phyloP scores from a whole-genome alignment of 2,113 vertebrate genomes.

The Lepidothrix coronata region DNA sequence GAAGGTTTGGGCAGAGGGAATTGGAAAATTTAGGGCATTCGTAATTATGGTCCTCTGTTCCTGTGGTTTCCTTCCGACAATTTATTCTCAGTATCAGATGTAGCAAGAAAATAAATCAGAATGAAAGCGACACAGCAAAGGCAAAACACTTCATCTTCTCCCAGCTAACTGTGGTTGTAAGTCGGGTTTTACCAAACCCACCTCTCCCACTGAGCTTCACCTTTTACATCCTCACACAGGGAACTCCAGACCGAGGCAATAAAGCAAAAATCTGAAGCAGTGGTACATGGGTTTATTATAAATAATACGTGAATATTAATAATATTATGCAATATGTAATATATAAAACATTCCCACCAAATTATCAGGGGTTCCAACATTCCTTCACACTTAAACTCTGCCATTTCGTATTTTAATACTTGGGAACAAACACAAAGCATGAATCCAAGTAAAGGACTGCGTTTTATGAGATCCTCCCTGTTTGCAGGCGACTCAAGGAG shows the following conservation, averaged over 20 bases:
- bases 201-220: background rate
- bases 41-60: background rate
- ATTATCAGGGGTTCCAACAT: background rate
- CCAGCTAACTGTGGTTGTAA: background rate
- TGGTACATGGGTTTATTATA: background rate
- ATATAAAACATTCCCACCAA: background rate
- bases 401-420: background rate
- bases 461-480: background rate
- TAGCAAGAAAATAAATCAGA: background rate
- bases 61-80: background rate
- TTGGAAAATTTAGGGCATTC: background rate
- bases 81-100: background rate
- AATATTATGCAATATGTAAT: background rate
- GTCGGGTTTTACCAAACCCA: background rate
- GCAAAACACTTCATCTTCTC: background rate
- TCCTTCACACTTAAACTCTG: background rate
- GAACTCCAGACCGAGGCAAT: background rate
- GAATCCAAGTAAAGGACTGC: background rate
- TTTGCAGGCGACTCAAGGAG: background rate
- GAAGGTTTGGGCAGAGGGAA: background rate
- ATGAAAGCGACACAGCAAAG: background rate
- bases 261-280: background rate
- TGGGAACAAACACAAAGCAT: background rate
- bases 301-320: background rate
- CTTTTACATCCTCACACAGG: fast-evolving